Base-by-base conservation (phyloP, 2,888 invertebrate genomes). In the Lypha dubia region DNA sequence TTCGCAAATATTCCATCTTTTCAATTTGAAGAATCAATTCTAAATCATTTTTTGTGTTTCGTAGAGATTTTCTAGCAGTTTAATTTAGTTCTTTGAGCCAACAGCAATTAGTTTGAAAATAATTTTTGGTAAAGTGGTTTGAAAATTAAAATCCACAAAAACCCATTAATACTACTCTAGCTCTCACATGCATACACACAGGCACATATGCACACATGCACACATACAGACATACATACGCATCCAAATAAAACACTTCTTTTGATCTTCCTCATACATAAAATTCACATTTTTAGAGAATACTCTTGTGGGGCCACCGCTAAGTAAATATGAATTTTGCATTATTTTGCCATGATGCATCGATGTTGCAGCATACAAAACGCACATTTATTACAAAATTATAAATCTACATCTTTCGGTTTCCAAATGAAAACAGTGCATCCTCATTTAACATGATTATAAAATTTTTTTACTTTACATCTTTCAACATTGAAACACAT, bases 111-210 rank as follows among this genome's bases (percentile, higher is more conserved):
- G 46, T 58, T 60, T n/a, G 35, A 60, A 74, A 77, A 60, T 13
- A 20, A 41, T 53, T 44, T 53, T 17, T 0, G n/a, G n/a, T n/a
- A 22, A 68, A 77, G 51, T 58, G 51, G 17, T 15, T 41, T 41
- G 68, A 38, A 77, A 68, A 51, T 60, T 60, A 51, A 77, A 68
- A 77, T 28, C 67, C 28, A 20, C 38, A 51, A 68, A 38, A 63
- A 41, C 24, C 51, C 58, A 77, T 68, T 68, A 67, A 58, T 49
- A 17, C 17, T 38, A 17, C 17, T 6, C 8, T 0, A 17, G 9
- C 17, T 5, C 15, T 20, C 6, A 15, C 15, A 24, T 22, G 7
- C 8, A 24, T n/a, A n/a, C n/a, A n/a, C n/a, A n/a, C n/a, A n/a
- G n/a, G n/a, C n/a, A n/a, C n/a, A n/a, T n/a, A n/a, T n/a, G n/a